Conservation (phyloP, 2,888 invertebrate genomes). For the Anagyrus pseudococci region DNA sequence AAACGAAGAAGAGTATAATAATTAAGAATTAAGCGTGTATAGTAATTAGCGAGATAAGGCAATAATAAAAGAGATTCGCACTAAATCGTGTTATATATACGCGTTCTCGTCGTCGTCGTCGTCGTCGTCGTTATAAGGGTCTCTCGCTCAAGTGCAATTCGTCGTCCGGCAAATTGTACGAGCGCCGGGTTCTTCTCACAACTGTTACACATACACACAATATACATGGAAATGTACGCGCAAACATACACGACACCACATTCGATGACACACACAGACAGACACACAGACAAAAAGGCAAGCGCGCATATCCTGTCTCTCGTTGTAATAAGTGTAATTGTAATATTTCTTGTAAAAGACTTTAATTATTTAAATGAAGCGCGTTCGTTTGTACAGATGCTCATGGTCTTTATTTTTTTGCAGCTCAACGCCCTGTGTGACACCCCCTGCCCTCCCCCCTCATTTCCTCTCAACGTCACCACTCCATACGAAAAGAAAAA, state of each 20-base stretch:
- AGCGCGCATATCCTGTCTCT: neutral
- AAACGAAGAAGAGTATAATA: neutral
- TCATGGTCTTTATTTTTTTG: too few species aligned
- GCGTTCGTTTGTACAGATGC: slow-evolving; percentile 32
- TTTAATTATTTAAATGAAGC: slow-evolving; percentile 37
- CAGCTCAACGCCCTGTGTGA: too few species aligned
- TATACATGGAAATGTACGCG: too few species aligned
- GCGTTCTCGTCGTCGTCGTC: neutral
- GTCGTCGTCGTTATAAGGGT: too few species aligned
- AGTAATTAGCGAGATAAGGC: slow-evolving; percentile 2
- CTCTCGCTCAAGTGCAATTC: slow-evolving; percentile 8
- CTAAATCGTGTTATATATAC: neutral
- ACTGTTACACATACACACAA: too few species aligned
- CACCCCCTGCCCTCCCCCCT: neutral
- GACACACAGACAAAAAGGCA: neutral
- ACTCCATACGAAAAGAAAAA: neutral
- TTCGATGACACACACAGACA: neutral
- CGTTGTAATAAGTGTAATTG: slow-evolving; percentile 25
- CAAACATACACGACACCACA: too few species aligned
- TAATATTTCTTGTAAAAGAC: slow-evolving; percentile 35
- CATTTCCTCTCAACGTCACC: too few species aligned
- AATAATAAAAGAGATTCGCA: neutral
- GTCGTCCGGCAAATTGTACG: too few species aligned
- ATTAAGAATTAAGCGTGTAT: too few species aligned
- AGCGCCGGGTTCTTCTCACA: too few species aligned